A percentile compares a stretch with the other conserved stretches of the same genome.
Conservation (phyloP, 2,797 vertebrate species). For the Pteropus rufus region DNA sequence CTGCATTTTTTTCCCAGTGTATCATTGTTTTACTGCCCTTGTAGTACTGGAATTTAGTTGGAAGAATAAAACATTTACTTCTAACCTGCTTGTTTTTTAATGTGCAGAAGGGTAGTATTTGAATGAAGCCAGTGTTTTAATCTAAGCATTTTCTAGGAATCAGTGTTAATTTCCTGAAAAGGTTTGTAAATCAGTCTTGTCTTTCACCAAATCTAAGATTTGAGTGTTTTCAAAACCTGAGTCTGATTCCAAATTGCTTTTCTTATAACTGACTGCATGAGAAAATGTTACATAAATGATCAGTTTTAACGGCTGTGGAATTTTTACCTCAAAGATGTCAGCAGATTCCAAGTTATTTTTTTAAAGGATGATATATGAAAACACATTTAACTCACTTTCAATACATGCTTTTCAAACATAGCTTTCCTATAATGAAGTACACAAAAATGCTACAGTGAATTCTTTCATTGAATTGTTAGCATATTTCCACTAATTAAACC, state of each 20-base stretch:
- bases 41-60: slow-evolving; percentile 94
- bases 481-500: neutral
- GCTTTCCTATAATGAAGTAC: neutral
- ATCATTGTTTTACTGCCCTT: slow-evolving; percentile 92
- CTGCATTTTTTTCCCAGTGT: slow-evolving; percentile 86
- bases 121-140: slow-evolving; percentile 82
- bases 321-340: neutral
- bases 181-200: neutral
- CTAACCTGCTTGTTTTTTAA: slow-evolving; percentile 83
- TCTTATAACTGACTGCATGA: neutral
- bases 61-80: slow-evolving; percentile 96
- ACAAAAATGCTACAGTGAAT: neutral
- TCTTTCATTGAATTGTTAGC: neutral
- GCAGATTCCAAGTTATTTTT: neutral
- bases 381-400: neutral
- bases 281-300: neutral
- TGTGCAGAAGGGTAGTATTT: slow-evolving; percentile 80
- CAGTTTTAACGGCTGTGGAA: neutral
- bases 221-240: slow-evolving; percentile 23
- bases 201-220: neutral
- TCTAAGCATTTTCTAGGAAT: slow-evolving; percentile 70
- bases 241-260: slow-evolving; percentile 18
- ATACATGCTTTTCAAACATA: neutral
- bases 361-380: neutral
- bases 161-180: slow-evolving; percentile 37